Evolutionary conservation across 2,888 invertebrate species (phyloP).

Genomic region (Xestoiulus laeticollis): DNA sequence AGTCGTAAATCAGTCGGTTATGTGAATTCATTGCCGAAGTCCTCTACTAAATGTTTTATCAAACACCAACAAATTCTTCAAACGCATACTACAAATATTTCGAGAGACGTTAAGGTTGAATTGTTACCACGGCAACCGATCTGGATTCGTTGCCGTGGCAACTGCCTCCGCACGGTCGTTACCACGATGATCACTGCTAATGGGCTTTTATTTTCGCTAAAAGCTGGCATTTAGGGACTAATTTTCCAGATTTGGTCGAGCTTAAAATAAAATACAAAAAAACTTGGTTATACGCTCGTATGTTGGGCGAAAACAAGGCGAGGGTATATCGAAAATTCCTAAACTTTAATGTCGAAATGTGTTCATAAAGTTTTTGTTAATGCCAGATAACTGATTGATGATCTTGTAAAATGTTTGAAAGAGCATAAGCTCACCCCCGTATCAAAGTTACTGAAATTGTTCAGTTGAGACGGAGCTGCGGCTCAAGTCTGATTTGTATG

Average conservation of each 20-base stretch:
- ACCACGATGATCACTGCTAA: background rate
- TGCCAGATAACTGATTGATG: no score
- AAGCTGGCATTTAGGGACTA: background rate
- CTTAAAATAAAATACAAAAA: background rate
- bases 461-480: no score
- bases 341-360: background rate
- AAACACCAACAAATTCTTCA: background rate
- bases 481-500: no score
- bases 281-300: background rate
- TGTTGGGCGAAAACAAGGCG: background rate
- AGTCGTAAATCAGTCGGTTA: slow-evolving; percentile 4
- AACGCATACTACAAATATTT: background rate
- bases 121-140: background rate
- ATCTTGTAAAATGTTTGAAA: no score
- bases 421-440: no score
- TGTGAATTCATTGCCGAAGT: background rate
- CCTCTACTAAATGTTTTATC: background rate
- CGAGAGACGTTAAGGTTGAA: background rate
- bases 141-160: background rate
- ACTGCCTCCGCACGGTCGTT: slow-evolving; percentile 9
- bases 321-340: background rate
- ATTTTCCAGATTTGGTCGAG: background rate
- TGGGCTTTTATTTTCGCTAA: background rate
- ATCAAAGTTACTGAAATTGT: no score
- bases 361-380: no score